Percentiles rank a stretch among this genome's conserved stretches.
Evolutionary conservation across 1,140 invertebrate species (phyloP).

Genomic region (Oncopodura yosiiana): DNA sequence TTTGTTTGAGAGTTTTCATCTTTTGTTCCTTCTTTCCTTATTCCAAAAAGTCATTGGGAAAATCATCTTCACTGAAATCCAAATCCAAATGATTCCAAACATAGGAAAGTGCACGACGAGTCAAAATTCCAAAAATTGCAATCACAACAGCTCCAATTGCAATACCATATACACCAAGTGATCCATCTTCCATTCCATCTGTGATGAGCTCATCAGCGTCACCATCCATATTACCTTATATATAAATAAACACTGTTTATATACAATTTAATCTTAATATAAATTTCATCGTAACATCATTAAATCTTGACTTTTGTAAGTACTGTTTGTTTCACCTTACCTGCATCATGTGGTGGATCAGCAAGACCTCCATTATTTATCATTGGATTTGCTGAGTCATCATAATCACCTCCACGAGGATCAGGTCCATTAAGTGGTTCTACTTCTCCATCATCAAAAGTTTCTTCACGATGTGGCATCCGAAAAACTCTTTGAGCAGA

Average conservation of each 20-base stretch:
- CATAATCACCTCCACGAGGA: not conserved
- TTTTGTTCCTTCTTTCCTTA: too few relatives aligned
- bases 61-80: not conserved
- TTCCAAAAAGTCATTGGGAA: too few relatives aligned
- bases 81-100: not conserved
- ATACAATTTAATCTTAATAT: too few relatives aligned
- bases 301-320: too few relatives aligned
- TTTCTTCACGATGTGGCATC: not conserved
- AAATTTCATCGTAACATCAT: too few relatives aligned
- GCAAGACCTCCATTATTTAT: not conserved
- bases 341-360: not conserved
- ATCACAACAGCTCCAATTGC: constrained; percentile 4
- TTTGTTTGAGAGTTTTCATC: too few relatives aligned
- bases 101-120: not conserved
- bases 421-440: not conserved
- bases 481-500: not conserved
- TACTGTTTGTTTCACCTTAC: too few relatives aligned
- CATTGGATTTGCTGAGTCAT: not conserved
- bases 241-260: not conserved
- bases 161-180: constrained; percentile 2
- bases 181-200: not conserved
- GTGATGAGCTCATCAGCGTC: not conserved
- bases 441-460: not conserved
- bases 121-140: not conserved
- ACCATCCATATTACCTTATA: not conserved